phyloP scores from a whole-genome alignment of 92 coral and sea anemone species.

The Meandrina meandrites region DNA sequence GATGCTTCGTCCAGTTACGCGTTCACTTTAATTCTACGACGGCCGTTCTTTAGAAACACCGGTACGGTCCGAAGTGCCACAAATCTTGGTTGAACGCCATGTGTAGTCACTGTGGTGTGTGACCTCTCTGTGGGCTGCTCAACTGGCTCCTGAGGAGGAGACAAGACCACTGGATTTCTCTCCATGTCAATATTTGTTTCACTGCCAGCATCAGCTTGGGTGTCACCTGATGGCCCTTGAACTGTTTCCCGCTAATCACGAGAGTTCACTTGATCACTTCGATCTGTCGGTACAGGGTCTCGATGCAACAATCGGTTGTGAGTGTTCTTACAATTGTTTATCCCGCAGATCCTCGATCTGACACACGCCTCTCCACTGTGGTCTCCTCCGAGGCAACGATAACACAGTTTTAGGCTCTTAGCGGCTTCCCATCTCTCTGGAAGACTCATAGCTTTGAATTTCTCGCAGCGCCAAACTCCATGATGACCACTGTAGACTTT shows the following conservation, averaged over 20 bases:
- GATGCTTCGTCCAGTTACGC: too few relatives aligned
- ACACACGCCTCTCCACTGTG: conserved; percentile 46
- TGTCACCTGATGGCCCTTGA: not conserved
- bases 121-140: too few relatives aligned
- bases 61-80: too few relatives aligned
- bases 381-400: conserved; percentile 48
- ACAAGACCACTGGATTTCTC: not conserved
- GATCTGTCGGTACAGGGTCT: not conserved
- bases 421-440: conserved; percentile 56
- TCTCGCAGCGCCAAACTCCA: conserved; percentile 48
- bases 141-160: not conserved
- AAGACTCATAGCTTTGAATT: conserved; percentile 40
- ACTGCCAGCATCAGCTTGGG: not conserved
- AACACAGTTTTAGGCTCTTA: conserved; percentile 49
- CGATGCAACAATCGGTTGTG: conserved; percentile 60
- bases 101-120: too few relatives aligned
- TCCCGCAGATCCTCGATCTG: conserved; percentile 49
- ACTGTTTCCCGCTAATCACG: not conserved
- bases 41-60: too few relatives aligned
- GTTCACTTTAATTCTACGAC: too few relatives aligned
- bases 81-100: too few relatives aligned
- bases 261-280: not conserved
- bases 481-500: conserved; percentile 15
- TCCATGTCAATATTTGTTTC: not conserved
- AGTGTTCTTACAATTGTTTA: conserved; percentile 45